Base-by-base conservation (phyloP, 1,140 invertebrate species). In the Megalopta genalis region DNA sequence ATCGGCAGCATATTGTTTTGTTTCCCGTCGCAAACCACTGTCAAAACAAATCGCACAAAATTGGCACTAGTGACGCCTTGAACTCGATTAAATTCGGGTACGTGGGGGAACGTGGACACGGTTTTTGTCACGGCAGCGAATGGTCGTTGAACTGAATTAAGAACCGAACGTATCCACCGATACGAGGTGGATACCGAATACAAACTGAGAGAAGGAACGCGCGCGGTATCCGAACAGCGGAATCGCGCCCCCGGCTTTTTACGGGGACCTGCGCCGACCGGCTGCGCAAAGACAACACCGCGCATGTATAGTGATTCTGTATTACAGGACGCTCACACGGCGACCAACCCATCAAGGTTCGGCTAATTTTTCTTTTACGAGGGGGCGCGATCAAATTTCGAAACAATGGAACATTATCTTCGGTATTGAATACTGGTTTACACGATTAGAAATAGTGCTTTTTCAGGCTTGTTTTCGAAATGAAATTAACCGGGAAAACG, bases 211-310 rank as follows among this genome's bases (percentile, higher is more conserved):
- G 85, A 85, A 83, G 82, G 83, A 84, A 84, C 85, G 87, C 86
- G 87, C 86, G 85, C 86, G 85, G 86, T 88, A 86, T 86, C 86
- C 88, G 84, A 89, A 89, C 84, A 89, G 72, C 87, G 76, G 89
- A 88, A 90, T 88, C 89, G 89, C 87, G 88, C 89, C 88, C 88
- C 84, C 89, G 90, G 89, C 88, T 90, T 90, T 89, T 90, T 90
- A 90, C 89, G 88, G 87, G 89, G 88, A 90, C 87, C 76, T 90
- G 90, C 90, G 90, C 90, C 70, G 80, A 84, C 83, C 80, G 81
- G 86, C 77, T 90, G 89, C 87, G 89, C 88, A 59, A 25, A 75
- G 73, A 74, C 73, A 66, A 59, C 72, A 67, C 79, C 62, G 9
- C 16, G 18, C 12, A n/a, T 16, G 16, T 77, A n/a, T 70, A 59